Base-by-base conservation (phyloP, 1,140 invertebrate species). In the Procambarus virginalis region DNA sequence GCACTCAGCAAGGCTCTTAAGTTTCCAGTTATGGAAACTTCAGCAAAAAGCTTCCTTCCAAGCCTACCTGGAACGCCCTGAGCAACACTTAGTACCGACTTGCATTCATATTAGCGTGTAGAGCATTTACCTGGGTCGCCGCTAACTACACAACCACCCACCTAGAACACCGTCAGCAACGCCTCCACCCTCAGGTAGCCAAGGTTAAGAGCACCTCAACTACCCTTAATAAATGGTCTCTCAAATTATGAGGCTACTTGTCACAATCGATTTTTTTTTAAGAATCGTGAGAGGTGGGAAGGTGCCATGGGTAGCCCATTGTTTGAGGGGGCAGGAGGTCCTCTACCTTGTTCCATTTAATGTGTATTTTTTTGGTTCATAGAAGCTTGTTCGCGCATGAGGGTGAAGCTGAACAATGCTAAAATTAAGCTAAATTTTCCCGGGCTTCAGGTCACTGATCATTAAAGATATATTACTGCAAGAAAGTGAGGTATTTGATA, bases 141-240 rank as follows among this genome's bases (percentile, higher is more conserved):
- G 22, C 34, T 22, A 73, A 9, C 68, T 8, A 9, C 34, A 4
- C 68, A 5, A 34, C 6, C 3, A 73, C 68, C 68, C 22, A 34
- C 68, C n/a, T 73, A 6, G 22, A 73, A 73, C 68, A 4, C n/a
- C n/a, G 20, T 73, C 68, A 34, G n/a, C 8, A 73, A 9, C 17
- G 6, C 68, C 22, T 34, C 6, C n/a, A 9, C 68, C 12, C 68
- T 34, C n/a, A 34, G 10, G 68, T 73, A 45, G 34, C 80, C 58
- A 55, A 64, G 80, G 80, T 68, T 8, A 51, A 82, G 80, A 22
- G 80, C 60, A 8, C 34, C 55, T 64, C 58, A 64, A 55, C 79
- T 82, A 49, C 58, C 55, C 22, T 34, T 82, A 45, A 68, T 64
- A 82, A 20, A 46, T 68, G 80, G 51, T 48, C 58, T 34, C 22